Evolutionary conservation across 2,888 invertebrate species (phyloP), one percentile per base, ranked within the genome.

Genomic region (Dorcus parallelipipedus): DNA sequence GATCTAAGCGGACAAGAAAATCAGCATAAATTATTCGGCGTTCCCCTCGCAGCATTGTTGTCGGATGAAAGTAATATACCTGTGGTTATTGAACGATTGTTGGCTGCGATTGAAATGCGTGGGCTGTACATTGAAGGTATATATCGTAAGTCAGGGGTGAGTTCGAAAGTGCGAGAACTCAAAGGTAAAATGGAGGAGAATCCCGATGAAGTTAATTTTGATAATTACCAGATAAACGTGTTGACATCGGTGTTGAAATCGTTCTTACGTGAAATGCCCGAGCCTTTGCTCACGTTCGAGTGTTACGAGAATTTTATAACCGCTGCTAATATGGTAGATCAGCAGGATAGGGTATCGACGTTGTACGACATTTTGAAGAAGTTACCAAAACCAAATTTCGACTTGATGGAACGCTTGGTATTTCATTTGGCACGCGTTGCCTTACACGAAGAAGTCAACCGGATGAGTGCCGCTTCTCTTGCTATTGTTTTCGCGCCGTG

Each of bases 401-500:
- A 93, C 78, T 83, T 96, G 52, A 90, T 96, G 82, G 95, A 96
- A 78, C 84, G 96, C 66, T 80, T 97, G 65, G 91, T 96, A 79
- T 95, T 95, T 75, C 97, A 97, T 79, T 79, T 96, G 69, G 93
- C 95, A 39, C 84, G 95, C 71, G 93, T 95, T 14, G 94, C 95
- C 0, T 80, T 89, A 38, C 88, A 92, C 70, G 95, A 95, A 78
- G 85, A 89, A 63, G 89, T 89, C 64, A 97, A 96, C 79, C 82
- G 93, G 66, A 97, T 97, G 97, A 92, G 92, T 56, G 86, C 95
- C 0, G 91, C 91, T 73, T 92, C 93, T 53, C 79, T 97, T 66
- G 94, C 96, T 52, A 95, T 96, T 67, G 94, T 97, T 64, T 97
- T 96, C 80, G 95, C 95, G 45, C 96, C 97, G 49, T 96, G 96